Percentiles rank a stretch among this genome's conserved stretches.
Conservation (phyloP, 1,140 invertebrate genomes). For the Apis laboriosa region DNA sequence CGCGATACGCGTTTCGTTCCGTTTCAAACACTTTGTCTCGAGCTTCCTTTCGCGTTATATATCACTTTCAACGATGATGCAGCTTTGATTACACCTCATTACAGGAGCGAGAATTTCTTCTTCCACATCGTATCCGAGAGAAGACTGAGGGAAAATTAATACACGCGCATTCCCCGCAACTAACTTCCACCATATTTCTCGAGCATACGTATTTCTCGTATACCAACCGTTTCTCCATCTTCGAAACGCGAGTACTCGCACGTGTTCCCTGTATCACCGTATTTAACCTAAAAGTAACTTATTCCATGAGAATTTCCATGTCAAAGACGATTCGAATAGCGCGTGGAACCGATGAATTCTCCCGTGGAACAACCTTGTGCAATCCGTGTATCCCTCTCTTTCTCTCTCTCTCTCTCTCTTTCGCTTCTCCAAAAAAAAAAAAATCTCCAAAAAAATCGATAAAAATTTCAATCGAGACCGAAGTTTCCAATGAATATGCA, state of each 20-base stretch:
- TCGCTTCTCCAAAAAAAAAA: too few species aligned
- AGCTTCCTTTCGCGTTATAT: too few species aligned
- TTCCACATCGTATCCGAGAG: too few species aligned
- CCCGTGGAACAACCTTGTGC: too few species aligned
- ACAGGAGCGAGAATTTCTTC: too few species aligned
- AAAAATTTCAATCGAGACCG: neutral
- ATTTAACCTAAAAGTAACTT: conserved; percentile 3
- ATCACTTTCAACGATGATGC: too few species aligned
- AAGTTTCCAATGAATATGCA: conserved; percentile 12
- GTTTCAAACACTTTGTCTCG: neutral
- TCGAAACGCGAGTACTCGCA: neutral
- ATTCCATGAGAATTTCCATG: neutral
- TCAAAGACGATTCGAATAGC: neutral
- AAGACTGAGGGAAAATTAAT: too few species aligned
- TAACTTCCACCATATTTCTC: too few species aligned
- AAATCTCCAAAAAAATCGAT: neutral
- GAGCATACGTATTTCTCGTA: too few species aligned
- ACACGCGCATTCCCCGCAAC: too few species aligned
- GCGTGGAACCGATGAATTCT: neutral
- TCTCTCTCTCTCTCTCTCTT: too few species aligned
- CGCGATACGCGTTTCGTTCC: neutral
- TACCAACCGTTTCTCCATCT: neutral
- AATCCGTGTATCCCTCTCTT: neutral
- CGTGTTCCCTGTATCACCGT: neutral
- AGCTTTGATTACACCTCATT: too few species aligned